A percentile compares a stretch with the other conserved stretches of the same genome.
These are phyloP conservation scores for Onychomys torridus DNA, from an alignment of 2,797 vertebrate genomes.

Conservation along the genomic window DNA sequence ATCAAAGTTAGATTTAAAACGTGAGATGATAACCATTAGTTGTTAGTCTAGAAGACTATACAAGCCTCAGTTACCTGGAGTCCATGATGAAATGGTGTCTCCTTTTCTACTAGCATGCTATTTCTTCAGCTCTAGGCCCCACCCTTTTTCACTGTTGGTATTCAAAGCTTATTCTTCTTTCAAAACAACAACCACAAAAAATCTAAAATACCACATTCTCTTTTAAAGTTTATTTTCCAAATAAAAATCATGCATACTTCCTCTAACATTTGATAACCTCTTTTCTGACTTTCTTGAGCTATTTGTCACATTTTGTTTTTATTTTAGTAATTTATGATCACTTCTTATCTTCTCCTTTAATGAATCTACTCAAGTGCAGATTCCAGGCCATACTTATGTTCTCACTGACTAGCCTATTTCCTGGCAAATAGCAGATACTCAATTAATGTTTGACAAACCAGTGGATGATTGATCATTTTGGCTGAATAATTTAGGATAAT, in stretches of 20 bases:
- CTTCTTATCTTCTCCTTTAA: conserved; percentile 37
- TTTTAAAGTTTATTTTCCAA: background rate
- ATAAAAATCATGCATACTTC: background rate
- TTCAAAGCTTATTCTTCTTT: background rate
- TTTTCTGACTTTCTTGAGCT: background rate
- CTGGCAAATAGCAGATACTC: conserved; percentile 54
- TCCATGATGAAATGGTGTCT: background rate
- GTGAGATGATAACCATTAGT: background rate
- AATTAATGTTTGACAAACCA: conserved; percentile 19
- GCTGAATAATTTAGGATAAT: background rate
- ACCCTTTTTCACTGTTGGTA: too few relatives aligned
- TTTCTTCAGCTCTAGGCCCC: background rate
- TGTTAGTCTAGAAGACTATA: background rate
- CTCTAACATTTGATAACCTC: background rate
- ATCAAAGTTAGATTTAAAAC: background rate
- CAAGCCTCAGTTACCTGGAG: background rate
- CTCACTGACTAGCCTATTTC: background rate
- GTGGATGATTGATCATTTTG: background rate
- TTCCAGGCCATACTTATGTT: background rate
- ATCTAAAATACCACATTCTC: background rate
- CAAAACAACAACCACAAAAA: background rate
- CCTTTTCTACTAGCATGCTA: background rate
- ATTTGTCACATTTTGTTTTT: conserved; percentile 16
- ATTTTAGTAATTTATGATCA: conserved; percentile 17
- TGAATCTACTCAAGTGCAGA: conserved; percentile 9